A percentile compares a stretch with the other conserved stretches of the same genome.
phyloP scores from a whole-genome alignment of 2,797 vertebrate species.

The Tapirus indicus region DNA sequence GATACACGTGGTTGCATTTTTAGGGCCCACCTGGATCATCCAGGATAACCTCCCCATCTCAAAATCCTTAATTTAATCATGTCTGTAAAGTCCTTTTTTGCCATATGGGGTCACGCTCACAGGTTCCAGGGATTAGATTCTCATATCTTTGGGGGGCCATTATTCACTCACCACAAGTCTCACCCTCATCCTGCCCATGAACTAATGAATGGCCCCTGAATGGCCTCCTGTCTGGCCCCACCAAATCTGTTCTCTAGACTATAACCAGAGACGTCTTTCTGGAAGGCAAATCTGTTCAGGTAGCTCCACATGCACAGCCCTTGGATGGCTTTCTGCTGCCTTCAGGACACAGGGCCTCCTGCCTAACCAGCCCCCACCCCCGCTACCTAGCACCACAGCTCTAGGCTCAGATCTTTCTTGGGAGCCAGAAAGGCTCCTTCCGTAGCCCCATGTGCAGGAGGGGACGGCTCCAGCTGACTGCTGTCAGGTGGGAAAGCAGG shows the following conservation, averaged over 20 bases:
- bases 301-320: background rate
- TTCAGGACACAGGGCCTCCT: fast-evolving
- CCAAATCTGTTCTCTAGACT: background rate
- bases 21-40: background rate
- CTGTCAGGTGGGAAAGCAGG: background rate
- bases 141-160: background rate
- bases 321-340: background rate
- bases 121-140: background rate
- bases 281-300: background rate
- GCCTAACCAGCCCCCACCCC: background rate
- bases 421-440: background rate
- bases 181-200: background rate
- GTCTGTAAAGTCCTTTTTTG: background rate
- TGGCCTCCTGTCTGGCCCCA: background rate
- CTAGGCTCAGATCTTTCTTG: background rate
- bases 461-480: fast-evolving
- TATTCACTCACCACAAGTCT: background rate
- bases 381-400: background rate
- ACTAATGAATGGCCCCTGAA: no score
- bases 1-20: background rate
- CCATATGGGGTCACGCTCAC: background rate
- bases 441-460: fast-evolving
- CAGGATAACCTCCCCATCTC: background rate
- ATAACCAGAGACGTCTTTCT: background rate
- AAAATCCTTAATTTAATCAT: background rate